Conservation (phyloP, 2,113 vertebrate genomes). For the Diphyllodes magnificus region DNA sequence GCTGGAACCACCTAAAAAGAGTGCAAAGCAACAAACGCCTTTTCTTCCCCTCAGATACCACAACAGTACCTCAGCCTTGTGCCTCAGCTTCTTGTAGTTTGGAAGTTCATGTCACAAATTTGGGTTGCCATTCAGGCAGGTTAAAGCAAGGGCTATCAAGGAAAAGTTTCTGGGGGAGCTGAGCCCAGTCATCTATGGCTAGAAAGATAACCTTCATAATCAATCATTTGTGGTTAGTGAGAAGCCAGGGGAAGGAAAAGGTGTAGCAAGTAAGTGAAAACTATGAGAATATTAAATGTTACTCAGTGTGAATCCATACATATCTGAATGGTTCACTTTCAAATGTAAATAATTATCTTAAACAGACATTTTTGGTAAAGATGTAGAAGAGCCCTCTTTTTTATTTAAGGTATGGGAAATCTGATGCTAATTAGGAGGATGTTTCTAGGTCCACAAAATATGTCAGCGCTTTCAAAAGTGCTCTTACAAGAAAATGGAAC, state of each 20-base stretch:
- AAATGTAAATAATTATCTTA: background rate
- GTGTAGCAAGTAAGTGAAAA: background rate
- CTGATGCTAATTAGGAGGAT: constrained; percentile 6
- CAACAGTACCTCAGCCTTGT: background rate
- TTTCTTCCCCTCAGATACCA: background rate
- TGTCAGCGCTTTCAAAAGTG: constrained; percentile 21
- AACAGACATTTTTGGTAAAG: background rate
- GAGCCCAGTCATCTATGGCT: background rate
- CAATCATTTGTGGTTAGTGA: background rate
- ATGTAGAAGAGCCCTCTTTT: background rate
- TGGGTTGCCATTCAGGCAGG: background rate
- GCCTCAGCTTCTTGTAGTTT: background rate
- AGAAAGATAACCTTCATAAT: background rate
- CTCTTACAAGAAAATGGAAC: constrained; percentile 58
- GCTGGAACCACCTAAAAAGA: background rate
- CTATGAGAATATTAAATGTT: background rate
- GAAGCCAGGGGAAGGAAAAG: background rate
- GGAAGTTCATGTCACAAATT: background rate
- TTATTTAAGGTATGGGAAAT: constrained; percentile 17
- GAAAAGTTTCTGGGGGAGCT: background rate
- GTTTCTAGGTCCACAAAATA: constrained; percentile 51
- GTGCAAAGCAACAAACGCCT: background rate
- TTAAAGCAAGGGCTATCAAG: background rate
- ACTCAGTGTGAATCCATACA: background rate
- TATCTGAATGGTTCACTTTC: background rate